Evolutionary conservation across 2,888 invertebrate genomes (phyloP), one percentile per base, ranked within the genome.

Genomic region (Euclidia mi): DNA sequence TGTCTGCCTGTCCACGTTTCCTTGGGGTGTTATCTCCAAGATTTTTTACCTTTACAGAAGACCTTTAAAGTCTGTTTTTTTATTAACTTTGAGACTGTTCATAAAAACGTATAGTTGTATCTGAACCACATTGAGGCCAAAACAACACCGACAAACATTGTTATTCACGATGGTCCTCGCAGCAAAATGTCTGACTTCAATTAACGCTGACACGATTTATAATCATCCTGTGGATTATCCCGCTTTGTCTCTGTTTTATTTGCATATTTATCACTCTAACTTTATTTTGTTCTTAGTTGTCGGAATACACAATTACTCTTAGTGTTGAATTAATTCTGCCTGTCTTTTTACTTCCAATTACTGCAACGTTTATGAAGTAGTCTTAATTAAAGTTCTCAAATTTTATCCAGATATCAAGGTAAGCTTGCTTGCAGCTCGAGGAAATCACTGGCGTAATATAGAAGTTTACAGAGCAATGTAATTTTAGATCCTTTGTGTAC

Each of bases 131-230:
- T 74, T 66, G 60, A 43, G 53, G 45, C 34, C 46, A 35, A 44
- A 66, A 53, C 40, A 44, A 49, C 66, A 67, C 52, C 56, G 59
- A 59, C 69, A 69, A 75, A 62, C 62, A 79, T 84, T 82, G 72
- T 70, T 78, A 82, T 82, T 82, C 82, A 71, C 66, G 44, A 65
- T 68, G 67, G 71, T 65, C 63, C 74, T 75, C 58, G 63, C 71
- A 71, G 72, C 68, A 72, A 78, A 84, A 78, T 79, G 80, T 81
- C 78, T 76, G 79, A 80, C 82, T 84, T 82, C 84, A 84, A 85
- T 85, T 87, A 84, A 81, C 81, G 80, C 81, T 82, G 80, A 78
- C 79, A 76, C 81, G 65, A 86, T 88, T 85, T 86, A 87, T 87
- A 88, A 87, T 88, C 84, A 88, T 85, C 80, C 75, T 71, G 72